A percentile compares a stretch with the other conserved stretches of the same genome.
Conservation (phyloP, 1,140 invertebrate genomes). For the Meloidogyne exigua region DNA sequence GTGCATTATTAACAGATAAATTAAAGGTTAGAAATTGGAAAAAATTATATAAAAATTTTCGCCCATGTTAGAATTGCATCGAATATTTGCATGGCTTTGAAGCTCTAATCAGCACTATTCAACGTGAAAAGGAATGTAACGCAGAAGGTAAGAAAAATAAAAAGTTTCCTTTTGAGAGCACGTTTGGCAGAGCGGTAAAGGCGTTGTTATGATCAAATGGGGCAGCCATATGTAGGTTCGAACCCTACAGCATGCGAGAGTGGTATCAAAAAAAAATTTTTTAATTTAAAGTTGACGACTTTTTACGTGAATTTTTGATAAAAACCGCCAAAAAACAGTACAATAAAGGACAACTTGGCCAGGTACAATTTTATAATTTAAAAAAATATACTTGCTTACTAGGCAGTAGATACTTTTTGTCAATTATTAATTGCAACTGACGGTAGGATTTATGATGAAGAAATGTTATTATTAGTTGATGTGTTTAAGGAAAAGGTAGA, state of each 20-base stretch:
- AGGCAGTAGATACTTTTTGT: constrained; percentile 43
- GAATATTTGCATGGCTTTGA: constrained; percentile 30
- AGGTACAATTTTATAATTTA: not conserved
- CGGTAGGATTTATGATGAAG: constrained; percentile 27
- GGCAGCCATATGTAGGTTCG: not conserved
- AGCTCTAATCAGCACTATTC: constrained; percentile 19
- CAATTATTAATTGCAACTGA: constrained; percentile 43
- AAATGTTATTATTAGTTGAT: constrained; percentile 38
- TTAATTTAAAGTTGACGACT: constrained; percentile 26
- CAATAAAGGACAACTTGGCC: constrained; percentile 37
- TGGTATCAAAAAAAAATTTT: not conserved
- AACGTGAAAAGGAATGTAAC: constrained; percentile 14
- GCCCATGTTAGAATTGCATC: constrained; percentile 25
- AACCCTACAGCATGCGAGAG: constrained; percentile 7
- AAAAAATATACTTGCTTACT: too few relatives aligned
- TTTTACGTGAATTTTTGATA: constrained; percentile 41
- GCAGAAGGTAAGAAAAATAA: constrained; percentile 9
- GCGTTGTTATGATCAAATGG: not conserved
- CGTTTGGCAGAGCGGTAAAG: constrained; percentile 3
- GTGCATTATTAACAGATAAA: constrained; percentile 24
- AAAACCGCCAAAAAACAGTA: constrained; percentile 40
- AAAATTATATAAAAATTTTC: not conserved
- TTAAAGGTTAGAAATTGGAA: constrained; percentile 15
- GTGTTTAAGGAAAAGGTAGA: constrained; percentile 34
- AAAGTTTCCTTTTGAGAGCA: not conserved